Evolutionary conservation across 2,113 vertebrate species (phyloP).

Genomic region (Theristicus caerulescens): DNA sequence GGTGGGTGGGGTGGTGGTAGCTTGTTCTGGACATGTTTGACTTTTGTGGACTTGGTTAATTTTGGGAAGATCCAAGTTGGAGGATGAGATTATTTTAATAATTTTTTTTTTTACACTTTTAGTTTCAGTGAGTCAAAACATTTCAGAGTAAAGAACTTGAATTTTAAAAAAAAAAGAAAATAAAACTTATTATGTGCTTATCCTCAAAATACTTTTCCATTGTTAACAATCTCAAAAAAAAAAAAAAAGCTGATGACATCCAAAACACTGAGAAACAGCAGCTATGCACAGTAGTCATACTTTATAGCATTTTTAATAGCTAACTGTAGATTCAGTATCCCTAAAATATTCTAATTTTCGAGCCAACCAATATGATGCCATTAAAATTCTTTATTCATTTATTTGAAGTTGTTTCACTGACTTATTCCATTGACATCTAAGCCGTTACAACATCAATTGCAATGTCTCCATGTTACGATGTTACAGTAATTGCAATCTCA

Average conservation of each 20-base stretch:
- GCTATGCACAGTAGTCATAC: not conserved
- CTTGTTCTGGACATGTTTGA: not conserved
- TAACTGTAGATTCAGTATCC: not conserved
- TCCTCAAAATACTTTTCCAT: not conserved
- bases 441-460: conserved; percentile 18
- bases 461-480: not conserved
- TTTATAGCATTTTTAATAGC: not conserved
- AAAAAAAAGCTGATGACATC: not conserved
- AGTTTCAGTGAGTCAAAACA: not conserved
- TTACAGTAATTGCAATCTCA: not conserved
- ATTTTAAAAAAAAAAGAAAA: not conserved
- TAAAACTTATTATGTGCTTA: rapidly evolving
- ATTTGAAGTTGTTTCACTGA: conserved; percentile 35
- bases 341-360: not conserved
- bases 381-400: conserved; percentile 13
- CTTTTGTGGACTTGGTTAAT: not conserved
- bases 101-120: not conserved
- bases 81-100: not conserved
- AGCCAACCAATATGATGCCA: not conserved
- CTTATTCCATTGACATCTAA: conserved; percentile 6
- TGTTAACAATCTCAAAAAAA: not conserved
- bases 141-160: not conserved
- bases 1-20: too few species aligned
- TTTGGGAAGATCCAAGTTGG: not conserved
- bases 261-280: not conserved